Base-by-base conservation (phyloP, 2,888 invertebrate species). In the Nephrocerus scutellatus region DNA sequence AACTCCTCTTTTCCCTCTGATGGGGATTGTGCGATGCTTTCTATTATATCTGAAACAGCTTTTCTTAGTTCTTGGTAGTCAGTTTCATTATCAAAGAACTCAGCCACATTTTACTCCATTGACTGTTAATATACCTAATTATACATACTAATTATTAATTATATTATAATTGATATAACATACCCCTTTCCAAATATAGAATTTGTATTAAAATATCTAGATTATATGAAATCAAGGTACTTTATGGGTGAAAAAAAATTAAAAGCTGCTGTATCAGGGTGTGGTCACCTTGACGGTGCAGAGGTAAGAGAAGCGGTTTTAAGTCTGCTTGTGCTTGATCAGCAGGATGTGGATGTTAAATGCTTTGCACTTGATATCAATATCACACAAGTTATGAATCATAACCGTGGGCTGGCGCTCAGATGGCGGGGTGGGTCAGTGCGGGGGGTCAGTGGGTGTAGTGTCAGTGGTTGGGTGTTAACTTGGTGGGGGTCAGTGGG, bases 191-290 rank as follows among this genome's bases (percentile, higher is more conserved):
- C 23, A 22, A 22, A 22, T 22, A 22, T 22, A 22, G 23, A 22
- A 22, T 22, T 22, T 22, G 23, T 22, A 22, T 22, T 22, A 22
- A 22, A 22, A 22, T 22, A 22, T 22, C 23, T 22, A 22, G 23
- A 22, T 22, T 22, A 22, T 22, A 22, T 22, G 23, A 22, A 22
- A 22, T 22, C 23, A 22, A 22, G 23, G 23, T 22, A 22, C 23
- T 22, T 22, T 22, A 22, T 22, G 23, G 23, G 23, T 22, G 23
- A 22, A 22, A 22, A 22, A 22, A 22, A 22, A 22, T 22, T 22
- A 22, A 22, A 22, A 22, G 23, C 23, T 22, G 23, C 23, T 22
- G 23, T 22, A 22, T 22, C 23, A 22, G 23, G 23, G 23, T 22
- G 23, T 22, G 23, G 23, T 22, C 23, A 22, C 23, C 23, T 22